These are phyloP conservation scores for Capricornis sumatraensis DNA, from an alignment of 2,113 vertebrate genomes.

Conservation along the genomic window DNA sequence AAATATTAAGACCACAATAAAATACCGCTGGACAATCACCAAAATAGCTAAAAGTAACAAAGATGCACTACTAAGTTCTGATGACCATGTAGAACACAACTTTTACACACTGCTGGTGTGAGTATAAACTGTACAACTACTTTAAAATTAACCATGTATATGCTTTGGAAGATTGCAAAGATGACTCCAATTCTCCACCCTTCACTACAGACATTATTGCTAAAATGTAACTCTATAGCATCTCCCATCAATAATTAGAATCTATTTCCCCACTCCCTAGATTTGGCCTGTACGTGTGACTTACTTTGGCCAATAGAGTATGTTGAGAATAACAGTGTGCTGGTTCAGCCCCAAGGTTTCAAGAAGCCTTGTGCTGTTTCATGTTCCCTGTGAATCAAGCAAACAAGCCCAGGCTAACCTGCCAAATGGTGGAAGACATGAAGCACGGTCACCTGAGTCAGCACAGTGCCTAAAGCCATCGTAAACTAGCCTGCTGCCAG, in stretches of 20 bases:
- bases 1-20: neutral
- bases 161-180: neutral
- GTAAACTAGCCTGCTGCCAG: too few relatives aligned
- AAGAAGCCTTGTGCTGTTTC: neutral
- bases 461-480: neutral
- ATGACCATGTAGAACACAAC: neutral
- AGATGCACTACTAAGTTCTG: neutral
- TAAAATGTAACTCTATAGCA: neutral
- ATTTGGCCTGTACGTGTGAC: neutral
- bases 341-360: neutral
- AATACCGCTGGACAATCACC: neutral
- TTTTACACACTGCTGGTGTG: neutral
- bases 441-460: neutral
- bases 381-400: neutral
- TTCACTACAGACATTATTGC: neutral
- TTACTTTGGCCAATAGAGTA: neutral
- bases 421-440: neutral
- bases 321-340: neutral
- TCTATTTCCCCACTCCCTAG: neutral
- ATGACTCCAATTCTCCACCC: neutral
- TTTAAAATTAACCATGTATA: slow-evolving; percentile 17
- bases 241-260: neutral
- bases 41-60: neutral
- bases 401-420: neutral
- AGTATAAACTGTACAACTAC: neutral